phyloP scores from a whole-genome alignment of 2,797 vertebrate species.

The Danio albolineatus region DNA sequence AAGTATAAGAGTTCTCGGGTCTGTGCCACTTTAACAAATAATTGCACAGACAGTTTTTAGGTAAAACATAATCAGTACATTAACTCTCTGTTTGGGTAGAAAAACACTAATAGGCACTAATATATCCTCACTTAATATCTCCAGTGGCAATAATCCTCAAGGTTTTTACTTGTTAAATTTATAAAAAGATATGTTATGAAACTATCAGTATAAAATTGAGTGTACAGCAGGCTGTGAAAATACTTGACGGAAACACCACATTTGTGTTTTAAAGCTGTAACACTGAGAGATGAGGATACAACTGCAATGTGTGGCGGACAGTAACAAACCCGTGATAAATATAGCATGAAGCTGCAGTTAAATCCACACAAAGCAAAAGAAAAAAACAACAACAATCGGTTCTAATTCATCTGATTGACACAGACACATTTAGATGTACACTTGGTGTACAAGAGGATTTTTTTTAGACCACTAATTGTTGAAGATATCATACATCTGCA shows the following conservation, averaged over 20 bases:
- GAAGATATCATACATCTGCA: not conserved
- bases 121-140: constrained; percentile 12
- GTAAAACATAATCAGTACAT: not conserved
- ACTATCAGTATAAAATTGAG: constrained; percentile 27
- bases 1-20: not conserved
- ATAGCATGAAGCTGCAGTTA: not conserved
- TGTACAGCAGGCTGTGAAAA: not conserved
- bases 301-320: not conserved
- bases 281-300: not conserved
- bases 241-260: not conserved
- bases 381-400: not conserved
- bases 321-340: not conserved
- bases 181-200: not conserved
- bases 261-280: constrained; percentile 17
- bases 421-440: constrained; percentile 12
- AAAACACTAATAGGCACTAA: constrained; percentile 30
- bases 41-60: not conserved
- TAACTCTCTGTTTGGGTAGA: not conserved
- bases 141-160: constrained; percentile 17
- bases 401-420: not conserved
- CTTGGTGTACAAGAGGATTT: constrained; percentile 22
- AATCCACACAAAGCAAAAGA: constrained; percentile 15
- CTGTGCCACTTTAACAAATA: not conserved
- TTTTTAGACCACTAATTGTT: not conserved
- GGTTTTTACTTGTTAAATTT: not conserved